A percentile compares a stretch with the other conserved stretches of the same genome.
Conservation (phyloP, 2,888 invertebrate genomes). For the Drosophila greeni region DNA sequence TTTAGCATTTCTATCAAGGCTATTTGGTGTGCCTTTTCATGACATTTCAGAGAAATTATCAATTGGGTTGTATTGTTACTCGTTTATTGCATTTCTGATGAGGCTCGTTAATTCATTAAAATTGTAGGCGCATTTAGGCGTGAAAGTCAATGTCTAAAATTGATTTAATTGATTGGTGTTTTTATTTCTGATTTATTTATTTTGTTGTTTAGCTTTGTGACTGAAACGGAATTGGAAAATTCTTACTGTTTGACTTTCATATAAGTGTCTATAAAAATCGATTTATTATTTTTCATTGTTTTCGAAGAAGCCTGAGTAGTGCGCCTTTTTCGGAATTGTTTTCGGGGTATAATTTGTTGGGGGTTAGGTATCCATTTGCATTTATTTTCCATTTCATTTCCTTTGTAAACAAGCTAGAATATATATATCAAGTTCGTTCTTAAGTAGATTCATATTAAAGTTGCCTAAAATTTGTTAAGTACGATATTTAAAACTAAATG, state of each 20-base stretch:
- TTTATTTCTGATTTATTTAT: constrained; percentile 11
- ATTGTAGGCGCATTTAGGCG: constrained; percentile 43
- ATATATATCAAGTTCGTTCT: constrained; percentile 63
- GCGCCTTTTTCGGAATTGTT: constrained; percentile 31
- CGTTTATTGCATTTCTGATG: constrained; percentile 37
- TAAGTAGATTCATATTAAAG: constrained; percentile 65
- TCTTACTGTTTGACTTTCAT: constrained; percentile 22
- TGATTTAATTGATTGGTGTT: constrained; percentile 27
- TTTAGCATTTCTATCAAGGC: constrained; percentile 63
- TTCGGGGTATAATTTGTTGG: constrained; percentile 20
- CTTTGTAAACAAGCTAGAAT: constrained; percentile 67
- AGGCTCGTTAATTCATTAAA: constrained; percentile 42
- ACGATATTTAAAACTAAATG: constrained; percentile 66
- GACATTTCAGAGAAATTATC: constrained; percentile 61
- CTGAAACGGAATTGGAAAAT: constrained; percentile 38
- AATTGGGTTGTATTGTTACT: constrained; percentile 42
- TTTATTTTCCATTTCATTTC: constrained; percentile 41
- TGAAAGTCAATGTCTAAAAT: constrained; percentile 46
- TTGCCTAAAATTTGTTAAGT: constrained; percentile 65
- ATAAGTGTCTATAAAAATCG: constrained; percentile 42
- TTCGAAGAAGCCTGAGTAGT: constrained; percentile 41
- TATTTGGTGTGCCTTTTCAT: constrained; percentile 67
- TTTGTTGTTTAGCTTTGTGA: constrained; percentile 12
- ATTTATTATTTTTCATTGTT: constrained; percentile 12
- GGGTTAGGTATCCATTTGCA: constrained; percentile 24